Conservation (phyloP, 2,888 invertebrate genomes). For the Lithophane ornitopus region DNA sequence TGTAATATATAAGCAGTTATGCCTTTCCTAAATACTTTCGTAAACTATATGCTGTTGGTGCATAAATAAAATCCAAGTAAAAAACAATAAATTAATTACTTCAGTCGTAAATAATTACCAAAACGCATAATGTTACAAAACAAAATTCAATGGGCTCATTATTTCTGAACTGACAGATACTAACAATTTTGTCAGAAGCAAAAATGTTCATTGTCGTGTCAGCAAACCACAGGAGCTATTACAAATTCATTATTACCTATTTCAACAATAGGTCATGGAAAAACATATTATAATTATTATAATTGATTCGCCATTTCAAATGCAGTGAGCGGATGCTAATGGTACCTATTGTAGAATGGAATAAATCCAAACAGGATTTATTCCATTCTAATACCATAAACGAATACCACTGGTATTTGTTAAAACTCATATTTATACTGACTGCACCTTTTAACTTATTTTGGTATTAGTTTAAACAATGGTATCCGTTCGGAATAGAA, state of each 20-base stretch:
- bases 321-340: constrained; percentile 25
- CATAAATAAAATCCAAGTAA: neutral
- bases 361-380: no score
- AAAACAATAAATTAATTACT: constrained; percentile 11
- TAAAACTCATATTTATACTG: no score
- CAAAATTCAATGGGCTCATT: constrained; percentile 26
- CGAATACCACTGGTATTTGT: no score
- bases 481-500: no score
- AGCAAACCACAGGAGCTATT: constrained; percentile 39
- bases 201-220: constrained; percentile 23
- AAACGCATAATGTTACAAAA: constrained; percentile 27
- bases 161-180: constrained; percentile 2
- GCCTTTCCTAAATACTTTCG: no score
- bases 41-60: no score
- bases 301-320: constrained; percentile 50
- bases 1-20: no score
- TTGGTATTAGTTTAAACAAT: no score
- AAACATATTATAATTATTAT: constrained; percentile 50
- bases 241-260: constrained; percentile 41
- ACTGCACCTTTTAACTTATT: no score
- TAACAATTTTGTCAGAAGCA: constrained; percentile 15
- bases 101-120: neutral
- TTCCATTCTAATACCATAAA: no score
- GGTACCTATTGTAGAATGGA: no score
- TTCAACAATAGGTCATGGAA: constrained; percentile 54